These are phyloP conservation scores for Proterorhinus semilunaris DNA, from an alignment of 2,113 vertebrate species.

Conservation along the genomic window DNA sequence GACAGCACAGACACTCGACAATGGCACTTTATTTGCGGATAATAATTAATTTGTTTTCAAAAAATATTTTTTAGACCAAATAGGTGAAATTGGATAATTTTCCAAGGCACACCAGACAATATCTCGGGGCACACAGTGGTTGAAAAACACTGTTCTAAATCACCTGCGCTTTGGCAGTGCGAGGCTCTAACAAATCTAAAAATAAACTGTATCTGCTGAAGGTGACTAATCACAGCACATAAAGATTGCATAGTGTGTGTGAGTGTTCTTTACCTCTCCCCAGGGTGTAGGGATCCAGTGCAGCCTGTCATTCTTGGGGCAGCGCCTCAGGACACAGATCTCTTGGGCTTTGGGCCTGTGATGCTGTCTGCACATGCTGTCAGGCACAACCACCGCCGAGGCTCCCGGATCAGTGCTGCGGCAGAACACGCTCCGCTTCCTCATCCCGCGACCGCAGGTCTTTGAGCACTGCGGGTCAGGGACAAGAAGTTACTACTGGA, in stretches of 20 bases:
- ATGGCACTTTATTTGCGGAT: too few relatives aligned
- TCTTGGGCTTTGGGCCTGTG: constrained; percentile 84
- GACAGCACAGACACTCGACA: too few relatives aligned
- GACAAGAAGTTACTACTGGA: neutral
- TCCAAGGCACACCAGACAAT: too few relatives aligned
- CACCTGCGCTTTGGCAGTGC: neutral
- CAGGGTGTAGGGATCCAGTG: constrained; percentile 88
- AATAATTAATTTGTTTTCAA: too few relatives aligned
- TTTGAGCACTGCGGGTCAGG: constrained; percentile 85
- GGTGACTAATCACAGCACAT: neutral
- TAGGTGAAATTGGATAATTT: too few relatives aligned
- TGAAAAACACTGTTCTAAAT: too few relatives aligned
- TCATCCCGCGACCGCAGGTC: constrained; percentile 89
- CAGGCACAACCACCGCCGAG: constrained; percentile 74
- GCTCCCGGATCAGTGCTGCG: constrained; percentile 71
- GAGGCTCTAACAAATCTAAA: neutral
- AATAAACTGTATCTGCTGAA: too few relatives aligned
- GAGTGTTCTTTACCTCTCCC: constrained; percentile 84
- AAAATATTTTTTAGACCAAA: too few relatives aligned
- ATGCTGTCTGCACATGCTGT: constrained; percentile 79
- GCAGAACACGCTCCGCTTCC: constrained; percentile 86
- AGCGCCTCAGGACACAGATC: constrained; percentile 87
- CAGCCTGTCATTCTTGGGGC: constrained; percentile 88
- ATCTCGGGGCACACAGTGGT: too few relatives aligned
- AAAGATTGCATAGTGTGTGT: neutral